These are phyloP conservation scores for Melitaea athalia DNA, from an alignment of 2,888 invertebrate species.

Conservation along the genomic window DNA sequence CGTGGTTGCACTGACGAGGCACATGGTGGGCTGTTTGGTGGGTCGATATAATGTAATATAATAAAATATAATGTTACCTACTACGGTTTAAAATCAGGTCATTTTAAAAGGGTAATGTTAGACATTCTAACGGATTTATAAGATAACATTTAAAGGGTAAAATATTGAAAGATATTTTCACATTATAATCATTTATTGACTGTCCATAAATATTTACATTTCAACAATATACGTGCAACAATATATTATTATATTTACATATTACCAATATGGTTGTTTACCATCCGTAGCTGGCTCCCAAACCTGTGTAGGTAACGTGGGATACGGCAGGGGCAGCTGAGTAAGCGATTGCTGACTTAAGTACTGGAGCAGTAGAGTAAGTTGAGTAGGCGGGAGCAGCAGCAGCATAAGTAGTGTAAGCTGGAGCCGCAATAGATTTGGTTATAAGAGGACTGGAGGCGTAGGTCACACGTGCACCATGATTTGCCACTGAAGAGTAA, in stretches of 20 bases:
- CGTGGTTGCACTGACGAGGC: too few species aligned
- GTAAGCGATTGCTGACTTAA: conserved; percentile 43
- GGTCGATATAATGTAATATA: too few species aligned
- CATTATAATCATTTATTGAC: conserved; percentile 29
- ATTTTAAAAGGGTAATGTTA: neutral
- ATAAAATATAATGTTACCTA: neutral
- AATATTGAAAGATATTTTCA: neutral
- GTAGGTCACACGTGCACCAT: conserved; percentile 49
- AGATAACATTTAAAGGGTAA: neutral
- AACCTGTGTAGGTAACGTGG: conserved; percentile 84
- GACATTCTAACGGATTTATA: neutral
- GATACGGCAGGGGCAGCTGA: conserved; percentile 68
- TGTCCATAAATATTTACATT: conserved; percentile 27
- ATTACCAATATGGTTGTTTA: conserved; percentile 43
- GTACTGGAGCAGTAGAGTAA: conserved; percentile 49
- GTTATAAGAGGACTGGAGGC: conserved; percentile 40
- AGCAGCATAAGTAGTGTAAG: conserved; percentile 37
- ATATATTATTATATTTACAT: conserved; percentile 19
- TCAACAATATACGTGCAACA: conserved; percentile 31
- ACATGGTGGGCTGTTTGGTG: too few species aligned
- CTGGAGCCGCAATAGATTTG: conserved; percentile 40
- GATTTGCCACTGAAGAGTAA: conserved; percentile 48
- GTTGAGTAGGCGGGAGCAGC: conserved; percentile 46
- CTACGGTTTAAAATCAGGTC: neutral
- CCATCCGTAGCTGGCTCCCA: conserved; percentile 77